Conservation (phyloP, 2,797 vertebrate species). For the Botia almorhae region DNA sequence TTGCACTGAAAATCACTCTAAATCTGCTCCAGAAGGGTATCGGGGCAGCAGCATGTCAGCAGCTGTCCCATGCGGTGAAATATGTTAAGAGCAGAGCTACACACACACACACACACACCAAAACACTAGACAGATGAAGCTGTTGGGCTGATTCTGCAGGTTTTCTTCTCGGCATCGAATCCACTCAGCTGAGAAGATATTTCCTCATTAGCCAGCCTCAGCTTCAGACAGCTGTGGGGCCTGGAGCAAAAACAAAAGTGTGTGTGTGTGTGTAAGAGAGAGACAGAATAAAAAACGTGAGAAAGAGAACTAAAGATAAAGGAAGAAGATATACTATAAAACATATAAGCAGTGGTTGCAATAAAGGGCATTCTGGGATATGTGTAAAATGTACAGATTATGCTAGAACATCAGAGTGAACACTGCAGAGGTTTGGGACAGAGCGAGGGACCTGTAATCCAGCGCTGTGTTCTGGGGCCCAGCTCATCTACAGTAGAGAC, state of each 20-base stretch:
- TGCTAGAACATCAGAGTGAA: constrained; percentile 21
- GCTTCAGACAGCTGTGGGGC: constrained; percentile 78
- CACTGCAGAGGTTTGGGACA: constrained; percentile 48
- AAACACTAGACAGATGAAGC: constrained; percentile 72
- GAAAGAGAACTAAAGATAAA: constrained; percentile 58
- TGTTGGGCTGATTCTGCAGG: constrained; percentile 80
- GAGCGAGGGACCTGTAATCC: constrained; percentile 37
- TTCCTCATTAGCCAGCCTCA: constrained; percentile 80
- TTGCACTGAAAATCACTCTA: constrained; percentile 83
- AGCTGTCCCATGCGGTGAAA: constrained; percentile 73
- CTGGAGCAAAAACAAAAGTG: constrained; percentile 61
- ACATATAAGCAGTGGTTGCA: constrained; percentile 26
- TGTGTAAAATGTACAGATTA: constrained; percentile 23
- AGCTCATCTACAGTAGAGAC: constrained; percentile 52
- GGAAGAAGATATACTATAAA: constrained; percentile 55
- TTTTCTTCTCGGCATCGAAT: constrained; percentile 77
- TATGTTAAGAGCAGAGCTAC: constrained; percentile 71
- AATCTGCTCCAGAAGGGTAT: constrained; percentile 78
- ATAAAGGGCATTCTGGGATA: constrained; percentile 32
- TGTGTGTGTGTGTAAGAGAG: constrained; percentile 17
- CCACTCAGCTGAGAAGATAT: constrained; percentile 80
- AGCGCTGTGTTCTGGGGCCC: constrained; percentile 29
- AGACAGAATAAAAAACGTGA: constrained; percentile 42
- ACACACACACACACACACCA: constrained; percentile 61
- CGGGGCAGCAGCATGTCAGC: constrained; percentile 73